phyloP scores from a whole-genome alignment of 2,797 vertebrate species.

The Aythya fuligula region DNA sequence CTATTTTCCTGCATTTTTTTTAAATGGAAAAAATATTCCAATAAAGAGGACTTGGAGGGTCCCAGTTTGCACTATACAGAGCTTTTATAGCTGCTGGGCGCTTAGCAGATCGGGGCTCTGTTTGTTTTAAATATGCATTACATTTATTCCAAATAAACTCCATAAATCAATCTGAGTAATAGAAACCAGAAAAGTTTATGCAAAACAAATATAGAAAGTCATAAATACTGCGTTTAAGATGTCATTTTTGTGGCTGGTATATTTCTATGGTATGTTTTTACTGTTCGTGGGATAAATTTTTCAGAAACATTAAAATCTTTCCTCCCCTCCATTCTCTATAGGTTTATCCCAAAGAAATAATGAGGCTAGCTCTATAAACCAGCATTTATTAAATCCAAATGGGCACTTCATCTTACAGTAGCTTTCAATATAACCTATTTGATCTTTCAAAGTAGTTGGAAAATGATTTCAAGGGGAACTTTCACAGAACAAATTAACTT shows the following conservation, averaged over 20 bases:
- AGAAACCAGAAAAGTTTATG: constrained; percentile 52
- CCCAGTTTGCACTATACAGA: constrained; percentile 5
- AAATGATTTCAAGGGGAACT: constrained; percentile 33
- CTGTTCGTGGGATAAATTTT: constrained; percentile 18
- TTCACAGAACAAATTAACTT: constrained; percentile 61
- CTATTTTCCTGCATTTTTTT: background rate
- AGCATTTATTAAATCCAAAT: constrained; percentile 61
- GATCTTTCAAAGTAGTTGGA: constrained; percentile 53
- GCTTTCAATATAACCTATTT: constrained; percentile 63
- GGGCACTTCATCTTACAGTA: constrained; percentile 41
- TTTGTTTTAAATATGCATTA: constrained; percentile 34
- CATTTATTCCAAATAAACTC: constrained; percentile 54
- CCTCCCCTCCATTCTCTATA: constrained; percentile 44
- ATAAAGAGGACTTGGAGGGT: constrained; percentile 11
- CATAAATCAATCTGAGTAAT: constrained; percentile 25
- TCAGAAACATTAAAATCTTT: constrained; percentile 49
- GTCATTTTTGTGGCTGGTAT: constrained; percentile 25
- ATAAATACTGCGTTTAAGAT: constrained; percentile 24
- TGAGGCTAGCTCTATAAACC: constrained; percentile 33
- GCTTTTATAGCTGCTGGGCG: constrained; percentile 14
- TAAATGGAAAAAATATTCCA: background rate
- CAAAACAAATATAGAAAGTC: constrained; percentile 45
- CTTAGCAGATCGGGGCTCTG: background rate
- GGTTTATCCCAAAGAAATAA: constrained; percentile 55
- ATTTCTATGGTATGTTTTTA: constrained; percentile 44